These are phyloP conservation scores for Neopipo cinnamomea DNA, from an alignment of 2,113 vertebrate genomes.

Conservation along the genomic window DNA sequence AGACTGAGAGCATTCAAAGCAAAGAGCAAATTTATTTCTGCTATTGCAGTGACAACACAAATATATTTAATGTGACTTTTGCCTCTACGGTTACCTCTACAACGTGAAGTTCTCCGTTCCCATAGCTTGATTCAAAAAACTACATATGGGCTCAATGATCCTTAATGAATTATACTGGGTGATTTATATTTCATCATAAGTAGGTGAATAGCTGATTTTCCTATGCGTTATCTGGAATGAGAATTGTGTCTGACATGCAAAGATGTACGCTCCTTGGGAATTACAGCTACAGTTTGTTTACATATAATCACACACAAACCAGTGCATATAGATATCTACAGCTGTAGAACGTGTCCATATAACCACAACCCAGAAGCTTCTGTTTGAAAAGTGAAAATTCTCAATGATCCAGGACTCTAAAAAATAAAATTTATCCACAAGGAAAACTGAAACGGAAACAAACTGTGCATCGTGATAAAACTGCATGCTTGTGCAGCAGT, in stretches of 20 bases:
- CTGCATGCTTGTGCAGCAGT: not conserved
- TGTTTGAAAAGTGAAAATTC: not conserved
- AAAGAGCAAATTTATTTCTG: not conserved
- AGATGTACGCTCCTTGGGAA: not conserved
- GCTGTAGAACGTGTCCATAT: fast-evolving
- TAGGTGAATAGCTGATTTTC: not conserved
- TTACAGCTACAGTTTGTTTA: not conserved
- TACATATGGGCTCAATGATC: not conserved
- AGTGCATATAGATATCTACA: not conserved
- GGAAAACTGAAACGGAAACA: conserved; percentile 7
- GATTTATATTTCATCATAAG: not conserved
- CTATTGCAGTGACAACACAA: not conserved
- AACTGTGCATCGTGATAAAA: not conserved
- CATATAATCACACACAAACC: not conserved
- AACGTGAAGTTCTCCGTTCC: not conserved
- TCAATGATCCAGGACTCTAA: not conserved
- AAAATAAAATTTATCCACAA: not conserved
- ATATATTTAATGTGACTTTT: not conserved
- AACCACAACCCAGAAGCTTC: not conserved
- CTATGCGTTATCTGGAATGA: not conserved
- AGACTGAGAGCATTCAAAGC: not conserved
- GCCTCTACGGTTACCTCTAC: not conserved
- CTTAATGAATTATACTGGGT: not conserved
- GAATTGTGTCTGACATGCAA: not conserved
- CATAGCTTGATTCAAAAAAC: not conserved